Evolutionary conservation across 2,797 vertebrate genomes (phyloP), one percentile per base, ranked within the genome.

Genomic region (Pseudochaenichthys georgianus): DNA sequence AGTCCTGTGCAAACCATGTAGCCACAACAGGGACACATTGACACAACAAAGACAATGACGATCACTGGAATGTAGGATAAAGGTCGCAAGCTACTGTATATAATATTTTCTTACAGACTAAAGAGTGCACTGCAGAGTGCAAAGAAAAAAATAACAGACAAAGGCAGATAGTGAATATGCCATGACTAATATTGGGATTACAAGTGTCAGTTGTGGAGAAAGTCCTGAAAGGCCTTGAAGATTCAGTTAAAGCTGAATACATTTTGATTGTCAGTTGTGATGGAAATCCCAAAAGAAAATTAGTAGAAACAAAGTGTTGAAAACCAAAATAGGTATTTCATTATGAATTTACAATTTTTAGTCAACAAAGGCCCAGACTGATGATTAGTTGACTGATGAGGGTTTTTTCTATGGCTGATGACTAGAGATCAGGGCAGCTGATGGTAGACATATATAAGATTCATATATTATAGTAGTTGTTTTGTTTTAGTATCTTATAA

Each of bases 41-140:
- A 55, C 47, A 13, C n/a, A 48, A 64, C 15, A 48, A 54, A 60
- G 50, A n/a, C 46, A 64, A 45, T 19, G 10, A 55, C 34, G 16
- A 61, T 6, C 9, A 38, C 9, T 53, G n/a, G 9, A 46, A 52
- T 45, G 3, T 19, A 47, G 0, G 9, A 43, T 47, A 7, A n/a
- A 8, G 2, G 5, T 51, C 7, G 8, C 6, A 68, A 13, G 23
- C 28, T 38, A 28, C 28, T 28, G 28, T 28, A 9, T 31, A 38
- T 10, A 19, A 43, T 50, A 23, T 69, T 31, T 69, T 61, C 28
- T 46, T 28, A 28, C 16, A 48, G 43, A 6, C 7, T 38, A 41
- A 43, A 38, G 19, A 17, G 16, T 21, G 15, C 13, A 42, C 6
- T 34, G 31, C 31, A 45, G 9, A 54, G 38, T 28, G 28, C 28